Evolutionary conservation across 2,888 invertebrate species (phyloP), one percentile per base, ranked within the genome.

Genomic region (Cephalotes varians): DNA sequence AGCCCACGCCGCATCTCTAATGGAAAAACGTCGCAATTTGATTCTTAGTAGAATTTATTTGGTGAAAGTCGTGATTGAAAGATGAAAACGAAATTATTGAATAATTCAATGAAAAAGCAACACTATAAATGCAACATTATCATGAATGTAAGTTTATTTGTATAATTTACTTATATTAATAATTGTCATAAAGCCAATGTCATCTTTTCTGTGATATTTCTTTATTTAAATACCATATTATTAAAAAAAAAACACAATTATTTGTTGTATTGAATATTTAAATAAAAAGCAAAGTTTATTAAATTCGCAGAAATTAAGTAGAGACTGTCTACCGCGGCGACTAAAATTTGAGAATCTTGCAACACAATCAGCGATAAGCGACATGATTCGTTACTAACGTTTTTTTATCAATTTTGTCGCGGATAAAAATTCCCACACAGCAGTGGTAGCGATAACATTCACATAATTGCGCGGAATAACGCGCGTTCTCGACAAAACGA

Each of bases 391-490:
- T 77, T 69, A 77, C 51, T n/a, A 34, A 21, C 34, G 25, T 56
- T 44, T 56, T 79, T 74, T 81, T 62, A 37, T 5, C 62, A 51
- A 72, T 81, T 77, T 28, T n/a, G 21, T 21, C 37, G 49, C 47
- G 60, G 49, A 62, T 72, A 62, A 49, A 60, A 56, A 56, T 69
- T 77, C 40, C 54, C 54, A 51, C 21, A 21, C 21, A 21, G 28
- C 62, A 74, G 28, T 56, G 56, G 64, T 56, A 54, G 56, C 77
- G 62, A 54, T 64, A 64, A 62, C 49, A 12, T n/a, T 54, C 31
- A 31, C 73, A 76, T 81, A 76, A 76, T 74, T 76, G 54, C 28
- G 25, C 56, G 64, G 76, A 54, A n/a, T n/a, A n/a, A 76, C 54
- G 64, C 34, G 56, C 37, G 44, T 37, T 76, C 56, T 64, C 64